Base-by-base conservation (phyloP, 2,888 invertebrate species). In the Yponomeuta sedellus region DNA sequence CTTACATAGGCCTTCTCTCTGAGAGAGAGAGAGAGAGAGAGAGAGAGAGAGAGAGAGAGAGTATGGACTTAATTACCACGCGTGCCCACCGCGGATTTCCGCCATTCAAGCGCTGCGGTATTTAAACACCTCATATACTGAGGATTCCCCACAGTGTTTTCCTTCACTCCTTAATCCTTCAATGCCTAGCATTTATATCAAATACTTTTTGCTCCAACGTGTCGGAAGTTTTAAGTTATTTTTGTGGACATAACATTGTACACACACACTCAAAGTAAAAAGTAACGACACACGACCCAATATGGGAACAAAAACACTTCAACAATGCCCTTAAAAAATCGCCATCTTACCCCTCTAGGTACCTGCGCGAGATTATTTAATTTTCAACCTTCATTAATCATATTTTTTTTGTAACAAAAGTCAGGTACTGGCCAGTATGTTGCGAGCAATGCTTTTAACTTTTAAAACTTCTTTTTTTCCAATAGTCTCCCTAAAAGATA, bases 301-400 rank as follows among this genome's bases (percentile, higher is more conserved):
- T 16, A 8, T 64, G 44, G 19, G 44, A 8, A 20, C 64, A 52
- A 52, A 52, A 52, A 52, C 34, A 61, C 68, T 66, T 67, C 64
- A 67, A 59, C 74, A 75, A 74, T 75, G 71, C 74, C 44, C 44
- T 77, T 81, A 84, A 86, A 85, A 85, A 85, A 84, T 88, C 78
- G 76, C 77, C 77, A 76, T 72, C 74, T 73, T 76, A 77, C 75
- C 73, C 68, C 39, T 25, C 62, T 52, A 16, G 70, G 76, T 83
- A 83, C 87, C 88, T 88, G 87, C 75, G 75, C 72, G 71, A 80
- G 82, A 85, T 86, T 80, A 84, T 86, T 86, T 83, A 82, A 88
- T 88, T 64, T 81, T 80, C 75, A 72, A 83, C 83, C 83, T 79
- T 81, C 87, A 89, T 89, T 89, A 86, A 90, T 89, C 90, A 88